Percentiles rank a stretch among this genome's conserved stretches.
Conservation (phyloP, 2,888 invertebrate genomes). For the Stramonita haemastoma region DNA sequence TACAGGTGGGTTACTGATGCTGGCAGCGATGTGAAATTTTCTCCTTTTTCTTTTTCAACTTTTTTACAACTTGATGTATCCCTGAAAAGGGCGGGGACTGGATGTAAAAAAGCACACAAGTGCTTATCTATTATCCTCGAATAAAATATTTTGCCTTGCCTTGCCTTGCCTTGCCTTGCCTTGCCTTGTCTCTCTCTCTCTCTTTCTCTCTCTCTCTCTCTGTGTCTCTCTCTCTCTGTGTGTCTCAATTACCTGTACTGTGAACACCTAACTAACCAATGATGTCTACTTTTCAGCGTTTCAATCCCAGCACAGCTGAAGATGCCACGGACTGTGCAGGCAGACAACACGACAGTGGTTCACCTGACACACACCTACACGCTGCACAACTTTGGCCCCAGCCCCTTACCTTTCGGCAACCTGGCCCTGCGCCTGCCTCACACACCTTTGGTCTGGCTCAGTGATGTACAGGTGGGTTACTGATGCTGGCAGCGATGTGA, state of each 20-base stretch:
- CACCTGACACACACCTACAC: conserved; percentile 55
- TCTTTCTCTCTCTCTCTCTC: neutral
- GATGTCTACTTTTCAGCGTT: conserved; percentile 44
- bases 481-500: too few relatives aligned
- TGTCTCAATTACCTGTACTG: neutral
- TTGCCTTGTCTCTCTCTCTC: neutral
- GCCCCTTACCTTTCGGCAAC: conserved; percentile 54
- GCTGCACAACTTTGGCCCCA: conserved; percentile 61
- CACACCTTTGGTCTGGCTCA: conserved; percentile 40
- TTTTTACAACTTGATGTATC: too few relatives aligned
- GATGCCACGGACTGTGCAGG: conserved; percentile 37
- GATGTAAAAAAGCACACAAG: too few relatives aligned
- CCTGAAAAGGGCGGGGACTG: too few relatives aligned
- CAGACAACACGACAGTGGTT: conserved; percentile 31
- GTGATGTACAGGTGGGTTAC: conserved; percentile 44
- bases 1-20: conserved; percentile 40
- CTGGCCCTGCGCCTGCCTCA: conserved; percentile 50
- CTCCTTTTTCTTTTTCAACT: too few relatives aligned
- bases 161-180: too few relatives aligned
- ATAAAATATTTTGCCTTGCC: too few relatives aligned
- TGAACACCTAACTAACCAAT: neutral
- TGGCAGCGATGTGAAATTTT: too few relatives aligned
- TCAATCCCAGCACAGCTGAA: conserved; percentile 55
- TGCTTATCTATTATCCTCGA: too few relatives aligned
- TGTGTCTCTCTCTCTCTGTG: neutral